A percentile compares a stretch with the other conserved stretches of the same genome.
Evolutionary conservation across 2,888 invertebrate species (phyloP).

Genomic region (Spodoptera picta): DNA sequence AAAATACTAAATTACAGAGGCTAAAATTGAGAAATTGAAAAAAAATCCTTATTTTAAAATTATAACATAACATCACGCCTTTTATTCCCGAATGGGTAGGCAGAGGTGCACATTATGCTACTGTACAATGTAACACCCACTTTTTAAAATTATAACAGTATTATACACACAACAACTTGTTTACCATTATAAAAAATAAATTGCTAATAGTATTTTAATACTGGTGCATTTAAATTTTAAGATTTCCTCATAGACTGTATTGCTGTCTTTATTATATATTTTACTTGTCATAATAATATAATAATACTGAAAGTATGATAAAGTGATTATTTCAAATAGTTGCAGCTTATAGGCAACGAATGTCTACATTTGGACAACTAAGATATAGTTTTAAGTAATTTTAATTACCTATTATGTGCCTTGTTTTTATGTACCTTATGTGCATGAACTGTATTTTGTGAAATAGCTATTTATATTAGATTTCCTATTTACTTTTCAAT

Average conservation of each 20-base stretch:
- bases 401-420: conserved; percentile 60
- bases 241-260: conserved; percentile 43
- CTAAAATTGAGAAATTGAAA: too few species aligned
- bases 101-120: too few species aligned
- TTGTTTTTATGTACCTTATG: conserved; percentile 57
- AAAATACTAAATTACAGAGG: too few species aligned
- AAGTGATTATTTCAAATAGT: conserved; percentile 26
- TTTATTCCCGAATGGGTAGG: too few species aligned
- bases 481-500: too few species aligned
- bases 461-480: neutral
- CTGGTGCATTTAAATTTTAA: conserved; percentile 40
- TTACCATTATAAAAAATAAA: neutral
- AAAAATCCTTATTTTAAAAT: too few species aligned
- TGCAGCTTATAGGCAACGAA: conserved; percentile 40
- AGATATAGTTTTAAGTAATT: conserved; percentile 7
- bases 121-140: too few species aligned
- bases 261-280: conserved; percentile 26
- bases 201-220: neutral
- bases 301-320: conserved; percentile 3
- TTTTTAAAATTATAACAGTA: neutral
- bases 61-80: too few species aligned
- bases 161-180: neutral
- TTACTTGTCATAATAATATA: conserved; percentile 40
- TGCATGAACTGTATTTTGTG: conserved; percentile 30
- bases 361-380: conserved; percentile 36